These are phyloP conservation scores for Drosophila kanapiae DNA, from an alignment of 1,140 invertebrate species.

Conservation along the genomic window DNA sequence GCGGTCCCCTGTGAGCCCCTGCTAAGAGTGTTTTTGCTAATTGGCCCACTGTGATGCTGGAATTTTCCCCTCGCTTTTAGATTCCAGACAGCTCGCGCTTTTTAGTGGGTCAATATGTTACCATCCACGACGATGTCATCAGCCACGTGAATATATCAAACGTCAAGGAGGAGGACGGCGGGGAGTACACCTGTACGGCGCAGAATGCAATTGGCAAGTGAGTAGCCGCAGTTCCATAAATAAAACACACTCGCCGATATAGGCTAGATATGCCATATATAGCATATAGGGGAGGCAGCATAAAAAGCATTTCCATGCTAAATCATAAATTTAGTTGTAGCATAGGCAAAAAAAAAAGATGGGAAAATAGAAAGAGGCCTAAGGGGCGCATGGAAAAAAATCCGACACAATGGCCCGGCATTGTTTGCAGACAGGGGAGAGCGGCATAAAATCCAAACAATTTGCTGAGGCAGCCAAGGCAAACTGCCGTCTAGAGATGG, in stretches of 20 bases:
- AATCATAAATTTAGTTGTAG: constrained; percentile 77
- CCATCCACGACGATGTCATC: constrained; percentile 95
- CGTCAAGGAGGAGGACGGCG: constrained; percentile 95
- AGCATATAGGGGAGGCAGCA: too few relatives aligned
- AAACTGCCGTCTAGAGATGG: constrained; percentile 50
- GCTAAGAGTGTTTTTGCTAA: constrained; percentile 39
- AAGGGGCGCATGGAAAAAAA: background rate
- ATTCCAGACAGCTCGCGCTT: constrained; percentile 88
- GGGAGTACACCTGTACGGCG: constrained; percentile 95
- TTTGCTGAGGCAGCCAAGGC: constrained; percentile 69
- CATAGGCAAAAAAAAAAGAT: constrained; percentile 6
- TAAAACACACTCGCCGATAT: constrained; percentile 44
- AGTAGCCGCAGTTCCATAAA: constrained; percentile 76
- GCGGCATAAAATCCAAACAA: constrained; percentile 81
- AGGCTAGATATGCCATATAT: constrained; percentile 3
- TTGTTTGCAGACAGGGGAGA: constrained; percentile 74
- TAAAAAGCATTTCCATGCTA: constrained; percentile 78
- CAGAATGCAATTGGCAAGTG: constrained; percentile 91
- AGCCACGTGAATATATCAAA: constrained; percentile 97
- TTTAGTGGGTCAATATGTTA: constrained; percentile 95
- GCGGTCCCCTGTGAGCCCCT: background rate
- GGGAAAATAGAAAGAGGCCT: constrained; percentile 35
- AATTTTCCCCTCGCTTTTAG: constrained; percentile 38
- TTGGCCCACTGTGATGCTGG: constrained; percentile 46
- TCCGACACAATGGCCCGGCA: constrained; percentile 43